Evolutionary conservation across 2,888 invertebrate genomes (phyloP).

Genomic region (Lithophane semibrunnea): DNA sequence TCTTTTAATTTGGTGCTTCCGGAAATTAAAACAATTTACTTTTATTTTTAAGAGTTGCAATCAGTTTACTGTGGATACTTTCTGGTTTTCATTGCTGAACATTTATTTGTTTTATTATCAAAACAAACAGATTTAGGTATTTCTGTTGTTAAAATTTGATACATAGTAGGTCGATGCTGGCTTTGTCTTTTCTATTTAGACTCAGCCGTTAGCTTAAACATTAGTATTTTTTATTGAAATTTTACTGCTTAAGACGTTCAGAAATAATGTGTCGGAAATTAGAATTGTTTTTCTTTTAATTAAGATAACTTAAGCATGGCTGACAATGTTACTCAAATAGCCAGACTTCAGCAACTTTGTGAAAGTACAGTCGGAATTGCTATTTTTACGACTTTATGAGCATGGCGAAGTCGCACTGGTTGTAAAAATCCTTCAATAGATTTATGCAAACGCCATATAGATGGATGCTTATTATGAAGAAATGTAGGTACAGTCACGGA

Average conservation of each 20-base stretch:
- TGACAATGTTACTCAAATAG: slow-evolving; percentile 38
- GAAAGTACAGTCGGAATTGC: slow-evolving; percentile 20
- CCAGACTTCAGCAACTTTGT: slow-evolving; percentile 9
- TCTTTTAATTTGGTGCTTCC: slow-evolving; percentile 46
- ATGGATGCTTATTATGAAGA: background rate
- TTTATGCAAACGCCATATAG: background rate
- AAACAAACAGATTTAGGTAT: slow-evolving; percentile 7
- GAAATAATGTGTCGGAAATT: background rate
- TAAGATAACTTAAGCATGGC: background rate
- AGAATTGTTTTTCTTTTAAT: slow-evolving; percentile 28
- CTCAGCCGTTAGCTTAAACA: background rate
- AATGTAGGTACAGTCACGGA: no score
- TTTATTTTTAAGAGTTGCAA: slow-evolving; percentile 45
- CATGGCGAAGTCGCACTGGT: background rate
- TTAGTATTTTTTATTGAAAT: background rate
- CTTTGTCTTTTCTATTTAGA: background rate
- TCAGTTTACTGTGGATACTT: background rate
- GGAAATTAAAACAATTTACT: slow-evolving; percentile 37
- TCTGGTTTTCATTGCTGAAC: slow-evolving; percentile 12
- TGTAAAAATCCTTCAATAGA: slow-evolving; percentile 15
- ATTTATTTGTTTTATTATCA: slow-evolving; percentile 3
- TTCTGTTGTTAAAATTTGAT: background rate
- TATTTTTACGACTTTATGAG: slow-evolving; percentile 26
- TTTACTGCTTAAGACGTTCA: slow-evolving; percentile 1
- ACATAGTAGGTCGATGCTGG: background rate